Evolutionary conservation across 2,113 vertebrate species (phyloP).

Genomic region (Elanoides forficatus): DNA sequence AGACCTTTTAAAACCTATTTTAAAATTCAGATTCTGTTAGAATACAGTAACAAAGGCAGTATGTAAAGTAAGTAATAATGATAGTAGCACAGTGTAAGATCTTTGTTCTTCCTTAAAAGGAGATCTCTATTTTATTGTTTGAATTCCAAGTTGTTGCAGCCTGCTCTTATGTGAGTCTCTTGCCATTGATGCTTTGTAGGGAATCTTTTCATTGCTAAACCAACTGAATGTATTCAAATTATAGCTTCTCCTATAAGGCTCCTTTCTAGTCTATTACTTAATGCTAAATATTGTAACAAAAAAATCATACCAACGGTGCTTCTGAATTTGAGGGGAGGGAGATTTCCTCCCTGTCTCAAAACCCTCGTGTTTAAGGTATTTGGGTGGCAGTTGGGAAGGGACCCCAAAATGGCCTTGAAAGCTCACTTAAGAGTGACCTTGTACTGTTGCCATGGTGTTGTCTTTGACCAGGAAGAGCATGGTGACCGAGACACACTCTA

Average conservation of each 20-base stretch:
- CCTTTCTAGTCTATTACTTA: not conserved
- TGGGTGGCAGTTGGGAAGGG: not conserved
- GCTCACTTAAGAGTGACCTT: not conserved
- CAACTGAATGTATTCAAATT: not conserved
- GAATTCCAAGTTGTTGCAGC: not conserved
- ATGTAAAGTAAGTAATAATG: not conserved
- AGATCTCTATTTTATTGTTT: not conserved
- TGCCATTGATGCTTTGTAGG: not conserved
- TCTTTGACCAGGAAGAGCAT: not conserved
- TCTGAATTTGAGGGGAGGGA: not conserved
- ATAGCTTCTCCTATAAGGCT: not conserved
- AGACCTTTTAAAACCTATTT: not conserved
- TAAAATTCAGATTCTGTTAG: not conserved
- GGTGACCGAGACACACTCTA: not conserved
- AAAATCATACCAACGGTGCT: rapidly evolving
- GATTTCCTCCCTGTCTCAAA: not conserved
- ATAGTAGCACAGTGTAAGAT: not conserved
- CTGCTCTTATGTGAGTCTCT: not conserved
- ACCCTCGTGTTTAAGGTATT: not conserved
- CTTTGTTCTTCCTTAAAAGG: not conserved
- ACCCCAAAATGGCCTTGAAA: not conserved
- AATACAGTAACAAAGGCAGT: not conserved
- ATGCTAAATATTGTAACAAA: not conserved
- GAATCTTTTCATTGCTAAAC: not conserved
- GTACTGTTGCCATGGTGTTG: not conserved